phyloP scores from a whole-genome alignment of 2,888 invertebrate species.

The Aphodius sticticus region DNA sequence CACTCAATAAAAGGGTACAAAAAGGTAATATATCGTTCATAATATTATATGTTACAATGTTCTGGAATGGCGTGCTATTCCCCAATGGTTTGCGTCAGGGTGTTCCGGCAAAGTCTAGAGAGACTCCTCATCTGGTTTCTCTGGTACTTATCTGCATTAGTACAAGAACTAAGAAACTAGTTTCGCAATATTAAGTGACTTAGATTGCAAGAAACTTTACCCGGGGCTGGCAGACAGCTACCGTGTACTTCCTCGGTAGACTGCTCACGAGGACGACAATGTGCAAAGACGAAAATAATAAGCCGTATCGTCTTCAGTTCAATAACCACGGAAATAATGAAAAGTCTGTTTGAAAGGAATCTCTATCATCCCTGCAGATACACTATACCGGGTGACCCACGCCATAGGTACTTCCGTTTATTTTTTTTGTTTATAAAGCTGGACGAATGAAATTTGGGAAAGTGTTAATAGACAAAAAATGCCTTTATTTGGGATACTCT shows the following conservation, averaged over 20 bases:
- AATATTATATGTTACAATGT: too few relatives aligned
- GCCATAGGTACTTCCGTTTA: too few relatives aligned
- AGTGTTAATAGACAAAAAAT: too few relatives aligned
- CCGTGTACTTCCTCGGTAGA: not conserved
- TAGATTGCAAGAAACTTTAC: not conserved
- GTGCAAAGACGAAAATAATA: not conserved
- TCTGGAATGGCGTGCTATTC: not conserved
- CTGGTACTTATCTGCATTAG: not conserved
- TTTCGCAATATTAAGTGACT: not conserved
- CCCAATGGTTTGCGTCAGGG: not conserved
- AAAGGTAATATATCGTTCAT: too few relatives aligned
- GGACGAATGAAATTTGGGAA: too few relatives aligned
- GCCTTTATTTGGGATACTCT: too few relatives aligned
- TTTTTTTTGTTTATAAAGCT: too few relatives aligned
- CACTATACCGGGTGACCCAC: too few relatives aligned
- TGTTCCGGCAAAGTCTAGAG: not conserved
- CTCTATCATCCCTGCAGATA: too few relatives aligned
- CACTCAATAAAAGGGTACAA: too few relatives aligned
- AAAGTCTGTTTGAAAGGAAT: too few relatives aligned
- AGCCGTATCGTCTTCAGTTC: not conserved
- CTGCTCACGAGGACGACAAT: not conserved
- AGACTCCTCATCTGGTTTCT: not conserved
- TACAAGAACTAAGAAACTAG: not conserved
- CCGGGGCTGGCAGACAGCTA: not conserved
- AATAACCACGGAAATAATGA: not conserved